Base-by-base conservation (phyloP, 2,888 invertebrate species). In the Thalpophila matura region DNA sequence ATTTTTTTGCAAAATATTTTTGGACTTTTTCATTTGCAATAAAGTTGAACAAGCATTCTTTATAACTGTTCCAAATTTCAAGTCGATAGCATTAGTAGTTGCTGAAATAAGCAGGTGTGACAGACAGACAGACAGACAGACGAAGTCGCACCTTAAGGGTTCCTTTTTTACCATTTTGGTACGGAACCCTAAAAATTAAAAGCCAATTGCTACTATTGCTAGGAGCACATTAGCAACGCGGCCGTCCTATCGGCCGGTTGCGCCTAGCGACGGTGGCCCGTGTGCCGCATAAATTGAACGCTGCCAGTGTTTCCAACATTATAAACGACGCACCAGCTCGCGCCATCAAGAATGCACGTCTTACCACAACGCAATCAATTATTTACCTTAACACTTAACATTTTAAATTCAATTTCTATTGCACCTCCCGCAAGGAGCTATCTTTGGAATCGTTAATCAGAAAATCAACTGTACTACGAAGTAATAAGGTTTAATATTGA, bases 341-440 rank as follows among this genome's bases (percentile, higher is more conserved):
- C 71, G 65, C 62, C 66, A 81, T 80, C 79, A 79, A 74, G 71
- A 82, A 82, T 82, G 81, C 84, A 84, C 69, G 50, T 70, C 61
- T 62, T 38, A 43, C 46, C 64, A 55, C 45, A 58, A 54, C 42
- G 40, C 62, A 58, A 61, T 56, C 43, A 55, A 66, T 58, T 55
- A 68, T 58, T 58, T 49, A 71, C 68, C 51, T 49, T 66, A 57
- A 16, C 7, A 7, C 18, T 20, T 45, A 42, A 40, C 43, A 24
- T 31, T 68, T 70, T 66, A 73, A 79, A 68, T 71, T 70, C 70
- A 65, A 73, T 76, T 73, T 73, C 46, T 60, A 45, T 64, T 43
- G 56, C 49, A 60, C 47, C 22, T 45, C 22, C 22, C 31, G 37
- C 16, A 51, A 47, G 40, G 49, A 37, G 62, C 51, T 73, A 77